Conservation (phyloP, 2,888 invertebrate genomes). For the Brachyptera risi region DNA sequence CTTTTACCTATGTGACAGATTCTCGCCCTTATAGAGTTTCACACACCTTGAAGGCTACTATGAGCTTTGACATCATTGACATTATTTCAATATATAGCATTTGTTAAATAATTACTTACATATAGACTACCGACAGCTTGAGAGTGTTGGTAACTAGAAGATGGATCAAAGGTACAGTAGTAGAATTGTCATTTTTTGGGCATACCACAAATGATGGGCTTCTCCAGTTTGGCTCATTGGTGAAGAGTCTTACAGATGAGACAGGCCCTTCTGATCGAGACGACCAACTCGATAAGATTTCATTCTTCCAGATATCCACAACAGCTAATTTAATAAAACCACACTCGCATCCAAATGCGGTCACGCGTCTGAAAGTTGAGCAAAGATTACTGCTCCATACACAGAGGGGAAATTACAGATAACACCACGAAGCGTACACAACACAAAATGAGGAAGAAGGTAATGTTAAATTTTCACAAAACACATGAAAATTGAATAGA, state of each 20-base stretch:
- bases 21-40: too few species aligned
- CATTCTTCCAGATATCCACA: slow-evolving; percentile 48
- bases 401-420: too few species aligned
- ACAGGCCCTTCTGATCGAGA: slow-evolving; percentile 54
- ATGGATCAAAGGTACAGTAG: slow-evolving; percentile 45
- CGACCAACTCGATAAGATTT: slow-evolving; percentile 49
- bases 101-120: too few species aligned
- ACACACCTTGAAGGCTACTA: too few species aligned
- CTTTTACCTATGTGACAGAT: too few species aligned
- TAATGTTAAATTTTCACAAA: too few species aligned
- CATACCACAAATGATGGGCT: slow-evolving; percentile 36
- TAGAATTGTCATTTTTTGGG: neutral
- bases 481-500: too few species aligned
- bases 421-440: too few species aligned
- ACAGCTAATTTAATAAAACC: slow-evolving; percentile 54
- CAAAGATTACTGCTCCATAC: too few species aligned
- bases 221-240: slow-evolving; percentile 36
- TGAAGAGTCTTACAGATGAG: slow-evolving; percentile 51
- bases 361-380: slow-evolving; percentile 51
- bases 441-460: too few species aligned
- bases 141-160: slow-evolving; percentile 54
- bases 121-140: slow-evolving; percentile 55
- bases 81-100: too few species aligned
- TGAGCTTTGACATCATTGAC: too few species aligned
- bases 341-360: slow-evolving; percentile 58